Evolutionary conservation across 2,888 invertebrate species (phyloP), one percentile per base, ranked within the genome.

Genomic region (Podotricha telesiphe): DNA sequence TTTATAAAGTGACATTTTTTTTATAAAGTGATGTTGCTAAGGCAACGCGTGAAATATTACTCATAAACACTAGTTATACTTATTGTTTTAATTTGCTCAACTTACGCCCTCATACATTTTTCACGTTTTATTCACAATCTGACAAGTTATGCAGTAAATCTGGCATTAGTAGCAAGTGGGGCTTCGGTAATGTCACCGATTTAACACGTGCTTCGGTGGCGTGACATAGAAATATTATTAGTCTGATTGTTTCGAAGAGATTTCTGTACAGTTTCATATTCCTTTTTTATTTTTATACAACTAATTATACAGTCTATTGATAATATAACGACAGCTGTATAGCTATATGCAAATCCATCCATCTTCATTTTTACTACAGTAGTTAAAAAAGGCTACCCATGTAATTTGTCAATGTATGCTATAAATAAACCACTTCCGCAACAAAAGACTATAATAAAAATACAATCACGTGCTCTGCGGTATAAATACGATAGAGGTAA

Each of bases 91-190:
- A 58, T 7, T 19, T 1, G 10, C 1, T 58, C 20, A 3, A 20
- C 42, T 20, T 40, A 8, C 6, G 5, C 15, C 4, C 58, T 22
- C 20, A 42, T 47, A 50, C 15, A 48, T 50, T 45, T 51, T 51
- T 59, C 48, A 42, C 59, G 19, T 4, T 48, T 8, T 42, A 1
- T 20, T n/a, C 37, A 10, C n/a, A 61, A 50, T 51, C 19, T 56
- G 55, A 48, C 65, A 65, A 62, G 69, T 20, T 62, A 69, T 69
- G 69, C n/a, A 62, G 62, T 50, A 50, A 66, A 66, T 62, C 65
- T 56, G 42, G 56, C 48, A 50, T 56, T 66, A 20, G 37, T 20
- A 47, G n/a, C n/a, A n/a, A 4, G 55, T 65, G 20, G 10, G 69
- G 69, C 66, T 69, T 66, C 69, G 50, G 67, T 37, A 45, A 48